phyloP scores from a whole-genome alignment of 2,797 vertebrate genomes.

The Rhynchotus rufescens region DNA sequence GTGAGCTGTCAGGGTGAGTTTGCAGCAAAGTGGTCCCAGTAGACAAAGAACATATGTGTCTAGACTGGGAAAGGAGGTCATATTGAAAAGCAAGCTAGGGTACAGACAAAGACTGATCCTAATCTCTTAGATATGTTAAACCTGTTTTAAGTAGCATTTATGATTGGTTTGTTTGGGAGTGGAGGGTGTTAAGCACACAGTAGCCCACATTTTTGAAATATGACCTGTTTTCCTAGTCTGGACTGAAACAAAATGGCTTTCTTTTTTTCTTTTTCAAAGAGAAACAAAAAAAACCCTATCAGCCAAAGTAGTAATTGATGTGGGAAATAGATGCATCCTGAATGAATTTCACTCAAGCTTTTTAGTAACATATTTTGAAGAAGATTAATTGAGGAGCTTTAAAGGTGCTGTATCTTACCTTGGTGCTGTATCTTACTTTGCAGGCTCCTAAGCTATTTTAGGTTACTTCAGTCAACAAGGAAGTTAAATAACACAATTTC shows the following conservation, averaged over 20 bases:
- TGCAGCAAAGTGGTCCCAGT: neutral
- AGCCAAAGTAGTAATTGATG: neutral
- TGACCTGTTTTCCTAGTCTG: slow-evolving; percentile 5
- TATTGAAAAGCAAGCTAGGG: slow-evolving; percentile 12
- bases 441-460: neutral
- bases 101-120: slow-evolving; percentile 31
- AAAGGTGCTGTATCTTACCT: neutral
- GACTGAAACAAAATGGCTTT: neutral
- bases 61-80: slow-evolving; percentile 53
- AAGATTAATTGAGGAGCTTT: neutral
- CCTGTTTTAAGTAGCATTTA: slow-evolving; percentile 18
- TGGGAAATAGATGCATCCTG: neutral
- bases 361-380: neutral
- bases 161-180: neutral
- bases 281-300: neutral
- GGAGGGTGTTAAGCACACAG: neutral
- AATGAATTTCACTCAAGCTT: neutral
- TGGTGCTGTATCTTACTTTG: neutral
- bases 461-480: rapidly evolving
- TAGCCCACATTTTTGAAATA: neutral
- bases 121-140: slow-evolving; percentile 38
- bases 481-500: neutral
- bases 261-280: neutral
- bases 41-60: slow-evolving; percentile 51
- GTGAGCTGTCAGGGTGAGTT: slow-evolving; percentile 41